These are phyloP conservation scores for Lordiphosa andalusiaca DNA, from an alignment of 2,888 invertebrate genomes.

Conservation along the genomic window DNA sequence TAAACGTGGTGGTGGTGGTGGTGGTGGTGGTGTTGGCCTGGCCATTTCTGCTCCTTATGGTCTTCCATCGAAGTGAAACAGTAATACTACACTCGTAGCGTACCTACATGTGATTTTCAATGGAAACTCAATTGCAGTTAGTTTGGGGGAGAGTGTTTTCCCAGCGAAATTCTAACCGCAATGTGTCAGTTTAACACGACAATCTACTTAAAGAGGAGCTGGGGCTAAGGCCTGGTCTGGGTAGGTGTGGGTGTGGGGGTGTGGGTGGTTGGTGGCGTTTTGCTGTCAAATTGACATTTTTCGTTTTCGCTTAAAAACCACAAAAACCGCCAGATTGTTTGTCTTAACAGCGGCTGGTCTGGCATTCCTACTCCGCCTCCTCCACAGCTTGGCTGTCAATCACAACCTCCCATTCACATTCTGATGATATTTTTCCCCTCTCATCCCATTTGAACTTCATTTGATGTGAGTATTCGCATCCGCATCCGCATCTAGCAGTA, in stretches of 20 bases:
- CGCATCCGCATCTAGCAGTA: slow-evolving; percentile 11
- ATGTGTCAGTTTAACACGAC: slow-evolving; percentile 60
- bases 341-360: slow-evolving; percentile 57
- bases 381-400: slow-evolving; percentile 50
- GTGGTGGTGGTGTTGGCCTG: background rate
- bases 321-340: slow-evolving; percentile 66
- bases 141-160: slow-evolving; percentile 9
- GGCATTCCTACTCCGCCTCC: slow-evolving; percentile 14
- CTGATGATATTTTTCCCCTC: slow-evolving; percentile 21
- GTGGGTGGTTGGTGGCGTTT: slow-evolving; percentile 18
- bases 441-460: slow-evolving; percentile 50
- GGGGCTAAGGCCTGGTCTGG: background rate
- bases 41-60: slow-evolving; percentile 42
- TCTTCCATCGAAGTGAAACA: slow-evolving; percentile 33
- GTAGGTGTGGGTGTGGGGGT: no score
- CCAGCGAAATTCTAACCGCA: slow-evolving; percentile 22
- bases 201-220: slow-evolving; percentile 53
- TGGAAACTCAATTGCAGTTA: slow-evolving; percentile 55
- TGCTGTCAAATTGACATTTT: slow-evolving; percentile 71
- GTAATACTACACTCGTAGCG: slow-evolving; percentile 29
- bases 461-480: slow-evolving; percentile 52
- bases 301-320: slow-evolving; percentile 60
- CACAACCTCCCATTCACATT: slow-evolving; percentile 32
- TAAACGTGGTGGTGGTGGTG: slow-evolving; percentile 7
- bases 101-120: slow-evolving; percentile 39